Base-by-base conservation (phyloP, 2,797 vertebrate species). In the Ptychobarbus kaznakovi region DNA sequence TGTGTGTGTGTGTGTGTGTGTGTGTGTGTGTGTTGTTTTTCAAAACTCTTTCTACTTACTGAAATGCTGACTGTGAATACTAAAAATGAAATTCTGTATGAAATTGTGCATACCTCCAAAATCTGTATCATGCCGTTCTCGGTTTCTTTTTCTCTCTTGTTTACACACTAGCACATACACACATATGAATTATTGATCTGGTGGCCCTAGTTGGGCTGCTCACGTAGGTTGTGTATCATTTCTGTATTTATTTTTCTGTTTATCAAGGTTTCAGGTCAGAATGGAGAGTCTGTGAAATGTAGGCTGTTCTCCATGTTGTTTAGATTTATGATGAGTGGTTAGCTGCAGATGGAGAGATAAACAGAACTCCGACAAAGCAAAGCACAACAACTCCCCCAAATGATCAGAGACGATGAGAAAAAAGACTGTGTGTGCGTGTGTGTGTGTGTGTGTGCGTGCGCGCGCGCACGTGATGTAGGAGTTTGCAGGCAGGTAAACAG, bases 401-500 rank as follows among this genome's bases (percentile, higher is more conserved):
- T 49, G 46, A 82, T 61, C 32, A 53, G 58, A 80, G 20, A 70
- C 11, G 1, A 44, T 28, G 25, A 38, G 68, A 42, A 77, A 66
- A 66, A 35, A 51, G 66, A 72, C 53, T 56, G 28, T 69, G 25
- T 81, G 32, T 18, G 73, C 20, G 5, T 22, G 32, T 25, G 40
- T 53, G 13, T 42, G 12, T 66, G 49, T 61, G 58, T 56, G 66
- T 70, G 56, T 58, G 58, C 38, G 18, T 58, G 58, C 56, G 40
- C 51, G 28, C 78, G 15, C 15, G 53, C 44, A 8, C 44, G 25
- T 46, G 20, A 12, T 35, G 42, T 4, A 49, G n/a, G 20, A 44
- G 61, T 83, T 25, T 80, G 76, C 42, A 77, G 73, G 73, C 78
- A 87, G 73, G 73, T 82, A 87, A 82, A 87, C 72, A 87, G 72